Evolutionary conservation across 2,888 invertebrate species (phyloP), one percentile per base, ranked within the genome.

Genomic region (Rotaria socialis): DNA sequence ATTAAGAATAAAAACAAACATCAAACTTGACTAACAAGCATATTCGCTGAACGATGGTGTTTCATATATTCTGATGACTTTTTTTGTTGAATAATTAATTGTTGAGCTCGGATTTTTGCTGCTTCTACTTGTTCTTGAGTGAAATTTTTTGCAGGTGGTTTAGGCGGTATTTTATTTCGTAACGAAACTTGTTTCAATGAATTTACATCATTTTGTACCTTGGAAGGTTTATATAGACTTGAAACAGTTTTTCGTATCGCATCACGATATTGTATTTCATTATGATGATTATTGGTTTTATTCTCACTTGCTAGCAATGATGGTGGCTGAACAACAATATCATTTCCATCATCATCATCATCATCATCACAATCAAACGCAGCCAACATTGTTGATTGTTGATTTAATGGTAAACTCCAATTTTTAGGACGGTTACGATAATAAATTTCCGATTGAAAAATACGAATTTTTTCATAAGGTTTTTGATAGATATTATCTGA

Each of bases 381-480:
- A 16, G 47, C 47, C 80, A 43, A n/a, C 43, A 47, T 80, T 80
- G 43, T 47, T n/a, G 80, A 22, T 47, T 80, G 80, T 80, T 80
- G 80, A 47, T 80, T 43, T n/a, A 80, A 80, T n/a, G 47, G 80
- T 80, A 47, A n/a, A 80, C 80, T 80, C 47, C 47, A 80, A 47
- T 47, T 80, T 47, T 43, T 80, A 1, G 47, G 80, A n/a, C 14
- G 43, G n/a, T 80, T 80, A 19, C 80, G 80, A 47, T 80, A 80
- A n/a, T 80, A 80, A n/a, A 80, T 80, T 80, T 80, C 80, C 5
- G 80, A 80, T 80, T 80, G 80, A 80, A 80, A 47, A 4, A 80
- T 80, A 47, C 80, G 80, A 47, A 80, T 80, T 47, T 80, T 80
- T 80, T 80, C 80, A 80, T 80, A 80, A 2, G 80, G 80, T 80